Percentiles rank a stretch among this genome's conserved stretches.
Conservation (phyloP, 2,797 vertebrate genomes). For the Labroides dimidiatus region DNA sequence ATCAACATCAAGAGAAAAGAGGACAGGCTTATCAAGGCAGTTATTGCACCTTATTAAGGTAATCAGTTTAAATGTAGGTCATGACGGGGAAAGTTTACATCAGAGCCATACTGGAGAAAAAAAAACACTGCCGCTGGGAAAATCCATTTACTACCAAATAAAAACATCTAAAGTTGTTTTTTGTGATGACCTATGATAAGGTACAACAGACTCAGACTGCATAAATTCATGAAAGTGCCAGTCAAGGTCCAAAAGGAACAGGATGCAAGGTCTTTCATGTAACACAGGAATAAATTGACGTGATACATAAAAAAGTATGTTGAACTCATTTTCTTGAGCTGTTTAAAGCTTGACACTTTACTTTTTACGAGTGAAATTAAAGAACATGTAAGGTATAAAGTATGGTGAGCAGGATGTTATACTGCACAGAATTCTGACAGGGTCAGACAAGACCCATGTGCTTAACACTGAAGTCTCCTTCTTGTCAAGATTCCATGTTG, state of each 20-base stretch:
- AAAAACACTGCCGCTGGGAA: not conserved
- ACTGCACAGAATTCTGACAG: no score
- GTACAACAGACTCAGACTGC: not conserved
- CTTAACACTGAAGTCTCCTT: no score
- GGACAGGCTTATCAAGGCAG: conserved; percentile 56
- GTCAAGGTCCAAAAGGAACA: not conserved
- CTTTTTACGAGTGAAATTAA: no score
- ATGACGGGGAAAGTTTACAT: conserved; percentile 1
- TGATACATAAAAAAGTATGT: no score
- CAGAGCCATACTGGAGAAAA: not conserved
- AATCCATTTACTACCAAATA: conserved; percentile 17
- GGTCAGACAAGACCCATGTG: no score
- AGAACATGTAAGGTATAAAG: no score
- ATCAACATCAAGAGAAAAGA: conserved; percentile 69
- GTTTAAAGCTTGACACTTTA: no score
- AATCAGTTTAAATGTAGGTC: conserved; percentile 48
- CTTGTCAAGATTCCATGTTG: no score
- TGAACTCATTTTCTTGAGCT: no score
- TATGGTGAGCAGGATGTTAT: no score
- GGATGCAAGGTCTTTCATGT: no score
- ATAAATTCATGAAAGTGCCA: not conserved
- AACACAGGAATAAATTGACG: no score
- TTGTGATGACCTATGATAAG: conserved; percentile 6
- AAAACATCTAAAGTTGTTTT: conserved; percentile 7
- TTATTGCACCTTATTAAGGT: conserved; percentile 47